These are phyloP conservation scores for Vidua chalybeata DNA, from an alignment of 2,113 vertebrate genomes.

Conservation along the genomic window DNA sequence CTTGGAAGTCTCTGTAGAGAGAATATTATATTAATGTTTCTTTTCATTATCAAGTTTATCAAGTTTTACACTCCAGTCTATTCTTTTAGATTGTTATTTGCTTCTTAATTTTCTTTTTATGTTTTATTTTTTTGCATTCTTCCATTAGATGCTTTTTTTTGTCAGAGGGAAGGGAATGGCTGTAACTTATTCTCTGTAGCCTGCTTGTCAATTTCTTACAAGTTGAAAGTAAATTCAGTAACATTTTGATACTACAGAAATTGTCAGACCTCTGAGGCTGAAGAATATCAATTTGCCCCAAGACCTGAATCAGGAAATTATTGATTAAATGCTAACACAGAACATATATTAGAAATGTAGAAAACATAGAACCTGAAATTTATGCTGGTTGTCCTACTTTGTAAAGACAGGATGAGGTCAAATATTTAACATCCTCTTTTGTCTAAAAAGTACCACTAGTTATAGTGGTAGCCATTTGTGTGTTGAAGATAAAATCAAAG, in stretches of 20 bases:
- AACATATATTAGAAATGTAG: not conserved
- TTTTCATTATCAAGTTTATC: not conserved
- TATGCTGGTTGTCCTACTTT: not conserved
- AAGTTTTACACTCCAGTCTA: not conserved
- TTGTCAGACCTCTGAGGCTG: not conserved
- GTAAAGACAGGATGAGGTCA: not conserved
- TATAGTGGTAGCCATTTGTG: not conserved
- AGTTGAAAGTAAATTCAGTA: not conserved
- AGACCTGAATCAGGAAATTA: not conserved
- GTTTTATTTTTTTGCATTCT: not conserved
- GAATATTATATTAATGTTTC: not conserved
- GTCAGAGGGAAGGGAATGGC: fast-evolving
- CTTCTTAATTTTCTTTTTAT: not conserved
- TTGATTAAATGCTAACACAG: not conserved
- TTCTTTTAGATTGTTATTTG: not conserved
- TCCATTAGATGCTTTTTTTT: not conserved
- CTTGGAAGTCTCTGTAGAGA: not conserved
- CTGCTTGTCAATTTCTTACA: not conserved
- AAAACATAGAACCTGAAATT: not conserved
- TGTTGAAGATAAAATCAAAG: not conserved
- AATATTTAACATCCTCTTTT: not conserved
- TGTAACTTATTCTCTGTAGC: not conserved
- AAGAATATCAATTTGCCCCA: not conserved
- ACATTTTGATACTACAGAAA: not conserved
- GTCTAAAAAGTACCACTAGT: not conserved